phyloP scores from a whole-genome alignment of 2,888 invertebrate genomes.

The Biston betularia region DNA sequence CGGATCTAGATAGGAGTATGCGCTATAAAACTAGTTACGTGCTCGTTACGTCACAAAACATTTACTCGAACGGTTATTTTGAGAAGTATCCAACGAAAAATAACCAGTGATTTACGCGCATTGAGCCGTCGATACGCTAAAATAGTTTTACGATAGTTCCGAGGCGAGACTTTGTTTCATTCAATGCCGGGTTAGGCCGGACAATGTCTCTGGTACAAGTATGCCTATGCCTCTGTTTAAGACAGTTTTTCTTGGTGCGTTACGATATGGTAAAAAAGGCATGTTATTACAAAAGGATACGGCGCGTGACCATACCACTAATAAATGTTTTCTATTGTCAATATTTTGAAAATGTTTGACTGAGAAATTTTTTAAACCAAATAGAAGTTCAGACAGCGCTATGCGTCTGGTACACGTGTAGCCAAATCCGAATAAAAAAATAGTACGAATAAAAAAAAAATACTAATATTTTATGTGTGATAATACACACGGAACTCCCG shows the following conservation, averaged over 20 bases:
- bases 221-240: neutral
- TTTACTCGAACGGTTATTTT: conserved; percentile 71
- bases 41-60: conserved; percentile 64
- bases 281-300: neutral
- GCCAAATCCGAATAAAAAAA: no score
- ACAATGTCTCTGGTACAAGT: neutral
- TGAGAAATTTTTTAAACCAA: no score
- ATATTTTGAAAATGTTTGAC: no score
- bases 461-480: no score
- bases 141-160: conserved; percentile 76
- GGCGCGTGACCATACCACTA: no score
- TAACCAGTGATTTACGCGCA: conserved; percentile 74
- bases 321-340: no score
- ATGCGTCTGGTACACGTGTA: no score
- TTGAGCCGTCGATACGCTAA: conserved; percentile 59
- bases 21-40: conserved; percentile 40
- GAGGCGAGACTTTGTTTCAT: conserved; percentile 49
- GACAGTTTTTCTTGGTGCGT: neutral
- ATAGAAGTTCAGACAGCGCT: no score
- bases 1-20: conserved; percentile 31
- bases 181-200: conserved; percentile 14
- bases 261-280: neutral
- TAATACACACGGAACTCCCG: no score
- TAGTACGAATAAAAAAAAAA: no score
- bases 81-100: conserved; percentile 72